These are phyloP conservation scores for Enteromius radiatus DNA, from an alignment of 2,797 vertebrate species.

Conservation along the genomic window DNA sequence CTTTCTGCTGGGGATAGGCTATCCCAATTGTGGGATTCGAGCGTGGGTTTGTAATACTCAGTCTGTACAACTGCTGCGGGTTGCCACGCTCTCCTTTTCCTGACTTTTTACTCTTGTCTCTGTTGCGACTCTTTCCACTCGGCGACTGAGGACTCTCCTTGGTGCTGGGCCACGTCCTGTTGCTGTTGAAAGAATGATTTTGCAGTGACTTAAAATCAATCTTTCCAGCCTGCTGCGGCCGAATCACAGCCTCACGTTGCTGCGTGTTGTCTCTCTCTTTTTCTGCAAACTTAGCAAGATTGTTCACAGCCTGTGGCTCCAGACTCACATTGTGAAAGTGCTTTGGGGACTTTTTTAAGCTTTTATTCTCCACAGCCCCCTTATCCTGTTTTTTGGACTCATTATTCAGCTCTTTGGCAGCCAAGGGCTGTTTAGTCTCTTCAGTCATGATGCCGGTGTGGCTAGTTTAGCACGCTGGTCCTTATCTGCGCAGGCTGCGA, in stretches of 20 bases:
- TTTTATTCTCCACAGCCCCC: slow-evolving; percentile 78
- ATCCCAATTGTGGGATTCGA: slow-evolving; percentile 87
- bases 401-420: slow-evolving; percentile 78
- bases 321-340: slow-evolving; percentile 73
- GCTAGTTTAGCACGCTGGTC: slow-evolving; percentile 76
- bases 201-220: slow-evolving; percentile 89
- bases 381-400: slow-evolving; percentile 82
- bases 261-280: slow-evolving; percentile 84
- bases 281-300: slow-evolving; percentile 68
- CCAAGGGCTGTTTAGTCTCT: slow-evolving; percentile 87
- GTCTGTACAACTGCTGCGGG: slow-evolving; percentile 88
- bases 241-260: slow-evolving; percentile 90
- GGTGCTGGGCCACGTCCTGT: slow-evolving; percentile 81
- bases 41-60: slow-evolving; percentile 83
- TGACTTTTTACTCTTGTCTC: slow-evolving; percentile 80
- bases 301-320: slow-evolving; percentile 73
- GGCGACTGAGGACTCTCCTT: slow-evolving; percentile 84
- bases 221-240: slow-evolving; percentile 86
- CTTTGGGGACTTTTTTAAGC: slow-evolving; percentile 77
- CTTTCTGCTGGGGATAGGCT: slow-evolving; percentile 88
- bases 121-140: slow-evolving; percentile 78
- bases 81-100: slow-evolving; percentile 83
- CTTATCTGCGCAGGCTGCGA: slow-evolving; percentile 77
- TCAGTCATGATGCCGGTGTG: slow-evolving; percentile 86
- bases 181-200: slow-evolving; percentile 78